These are phyloP conservation scores for Sitta carolinensis DNA, from an alignment of 2,797 vertebrate species.

Conservation along the genomic window DNA sequence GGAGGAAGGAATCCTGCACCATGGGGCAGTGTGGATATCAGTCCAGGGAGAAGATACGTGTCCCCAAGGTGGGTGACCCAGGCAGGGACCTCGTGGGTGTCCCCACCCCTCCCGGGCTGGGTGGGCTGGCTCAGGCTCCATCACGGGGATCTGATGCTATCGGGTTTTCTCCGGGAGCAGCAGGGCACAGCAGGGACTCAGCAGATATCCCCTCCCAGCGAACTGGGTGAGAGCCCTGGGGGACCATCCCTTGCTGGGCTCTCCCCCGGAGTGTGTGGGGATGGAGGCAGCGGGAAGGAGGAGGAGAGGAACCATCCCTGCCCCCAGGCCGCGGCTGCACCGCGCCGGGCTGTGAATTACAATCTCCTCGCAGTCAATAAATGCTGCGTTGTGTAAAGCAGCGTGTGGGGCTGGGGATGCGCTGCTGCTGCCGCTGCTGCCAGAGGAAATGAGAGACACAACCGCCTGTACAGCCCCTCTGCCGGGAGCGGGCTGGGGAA, in stretches of 20 bases:
- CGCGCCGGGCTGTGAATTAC: neutral
- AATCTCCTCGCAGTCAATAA: neutral
- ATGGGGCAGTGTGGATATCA: rapidly evolving
- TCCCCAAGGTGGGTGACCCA: neutral
- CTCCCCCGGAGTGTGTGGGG: neutral
- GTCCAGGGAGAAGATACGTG: rapidly evolving
- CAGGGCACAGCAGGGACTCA: neutral
- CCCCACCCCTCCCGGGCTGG: neutral
- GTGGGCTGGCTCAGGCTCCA: neutral
- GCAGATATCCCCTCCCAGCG: neutral
- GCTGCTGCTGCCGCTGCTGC: neutral
- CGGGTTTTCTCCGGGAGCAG: neutral
- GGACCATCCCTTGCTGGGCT: neutral
- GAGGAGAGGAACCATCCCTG: neutral
- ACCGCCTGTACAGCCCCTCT: neutral
- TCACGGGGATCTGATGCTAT: rapidly evolving
- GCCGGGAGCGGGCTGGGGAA: neutral
- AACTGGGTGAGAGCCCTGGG: neutral
- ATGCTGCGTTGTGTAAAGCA: neutral
- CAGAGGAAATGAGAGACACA: neutral
- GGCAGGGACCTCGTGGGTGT: rapidly evolving
- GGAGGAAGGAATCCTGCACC: neutral
- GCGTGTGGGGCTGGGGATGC: neutral
- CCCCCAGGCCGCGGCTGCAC: neutral
- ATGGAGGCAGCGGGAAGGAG: neutral